Base-by-base conservation (phyloP, 2,113 vertebrate genomes). In the Nerophis lumbriciformis region DNA sequence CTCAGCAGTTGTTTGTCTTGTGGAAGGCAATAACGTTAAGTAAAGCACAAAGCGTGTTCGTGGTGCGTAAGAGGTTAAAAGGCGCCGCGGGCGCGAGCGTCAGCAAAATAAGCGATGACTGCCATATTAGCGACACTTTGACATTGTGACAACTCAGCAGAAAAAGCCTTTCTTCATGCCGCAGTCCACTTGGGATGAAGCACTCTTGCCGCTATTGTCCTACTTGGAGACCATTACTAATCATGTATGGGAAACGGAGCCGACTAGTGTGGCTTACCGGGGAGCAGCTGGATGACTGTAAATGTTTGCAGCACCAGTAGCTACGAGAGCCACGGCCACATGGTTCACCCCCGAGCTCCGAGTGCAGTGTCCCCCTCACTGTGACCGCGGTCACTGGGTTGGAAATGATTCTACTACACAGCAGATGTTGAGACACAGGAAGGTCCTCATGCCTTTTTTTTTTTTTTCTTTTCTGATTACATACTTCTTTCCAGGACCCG, bases 211-310 rank as follows among this genome's bases (percentile, higher is more conserved):
- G 37, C 12, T 38, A 15, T 56, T 62, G 59, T 56, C 63, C 64
- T 66, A 48, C 53, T 60, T 66, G 19, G 16, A 37, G 39, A 60
- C 56, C 48, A 10, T 53, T 6, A 47, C 47, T 42, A 48, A 52
- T 52, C 35, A 8, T 6, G 9, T 19, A 48, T 36, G 5, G 37
- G 59, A 52, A 57, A 64, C 58, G 19, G 48, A 47, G 63, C 57
- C 42, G n/a, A 28, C 15, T 53, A 55, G 50, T n/a, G 49, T 49
- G 39, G 44, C 63, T 76, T 62, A 36, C 59, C 54, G 66, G 68
- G 75, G 64, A 81, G 71, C 78, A 77, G 80, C 78, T 80, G 79
- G 49, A 59, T 3, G 48, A 77, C 71, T 78, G 73, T 77, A 75
- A 73, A 72, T 66, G 61, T 71, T 44, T 57, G 73, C 67, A 76